Evolutionary conservation across 2,888 invertebrate genomes (phyloP), one percentile per base, ranked within the genome.

Genomic region (Coremacera marginata): DNA sequence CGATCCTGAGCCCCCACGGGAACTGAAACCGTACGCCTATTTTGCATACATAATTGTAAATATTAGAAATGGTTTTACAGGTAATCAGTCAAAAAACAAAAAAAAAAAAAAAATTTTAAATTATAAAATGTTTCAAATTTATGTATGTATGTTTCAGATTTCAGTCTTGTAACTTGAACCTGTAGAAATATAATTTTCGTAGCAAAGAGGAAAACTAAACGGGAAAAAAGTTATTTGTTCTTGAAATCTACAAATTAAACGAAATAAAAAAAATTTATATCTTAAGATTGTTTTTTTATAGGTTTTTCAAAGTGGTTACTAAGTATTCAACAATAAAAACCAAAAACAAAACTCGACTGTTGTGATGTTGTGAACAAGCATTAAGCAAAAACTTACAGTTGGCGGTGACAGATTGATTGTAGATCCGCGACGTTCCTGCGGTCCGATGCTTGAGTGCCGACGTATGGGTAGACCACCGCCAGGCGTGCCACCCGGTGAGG

Each of bases 361-460:
- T 25, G 4, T n/a, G 8, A 19, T 8, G 27, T n/a, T 25, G 57
- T 3, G 25, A 25, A 27, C 25, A 27, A 60, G 57, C 25, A 44
- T 44, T 44, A 44, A 44, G 44, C 44, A 44, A 72, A 22, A n/a
- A 92, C 94, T 93, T 93, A 96, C 96, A 91, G 95, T 95, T 82
- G 96, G 96, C 82, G 96, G 96, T 79, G 96, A 96, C 79, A 96
- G 91, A 90, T 96, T 96, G 82, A 95, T 94, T 79, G 94, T 94
- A 16, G 95, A 95, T 76, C 94, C 94, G 74, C 96, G 93, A 80
- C 96, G 92, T 88, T 97, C 96, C 86, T 96, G 96, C 0, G 96
- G 95, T 27, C 96, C 96, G 84, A 96, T 96, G 89, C 96, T 96
- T 76, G 96, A 97, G 89, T 97, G 97, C 31, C 97, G 93, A 73